Evolutionary conservation across 1,140 invertebrate genomes (phyloP).

Genomic region (Zaprionus nigranus): DNA sequence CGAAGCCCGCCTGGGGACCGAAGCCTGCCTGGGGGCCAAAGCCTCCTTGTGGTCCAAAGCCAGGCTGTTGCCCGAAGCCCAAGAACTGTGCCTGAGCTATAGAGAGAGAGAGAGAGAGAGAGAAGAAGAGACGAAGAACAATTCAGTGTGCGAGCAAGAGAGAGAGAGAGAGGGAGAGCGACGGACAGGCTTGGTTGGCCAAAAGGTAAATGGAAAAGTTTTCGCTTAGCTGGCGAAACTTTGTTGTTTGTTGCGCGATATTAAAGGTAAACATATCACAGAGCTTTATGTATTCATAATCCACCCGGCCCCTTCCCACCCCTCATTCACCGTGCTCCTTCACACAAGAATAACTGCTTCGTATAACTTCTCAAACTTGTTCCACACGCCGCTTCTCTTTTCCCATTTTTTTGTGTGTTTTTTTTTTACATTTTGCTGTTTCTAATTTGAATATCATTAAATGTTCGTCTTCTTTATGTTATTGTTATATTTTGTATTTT

Average conservation of each 20-base stretch:
- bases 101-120: neutral
- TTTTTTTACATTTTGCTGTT: constrained; percentile 18
- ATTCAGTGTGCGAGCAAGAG: neutral
- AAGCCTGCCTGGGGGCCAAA: neutral
- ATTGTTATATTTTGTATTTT: constrained; percentile 37
- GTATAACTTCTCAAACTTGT: constrained; percentile 55
- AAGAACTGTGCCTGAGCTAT: constrained; percentile 43
- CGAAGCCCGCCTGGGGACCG: constrained; percentile 1
- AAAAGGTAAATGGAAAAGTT: constrained; percentile 46
- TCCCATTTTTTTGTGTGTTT: constrained; percentile 5
- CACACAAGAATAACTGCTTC: neutral
- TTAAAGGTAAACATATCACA: constrained; percentile 62
- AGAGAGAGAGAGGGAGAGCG: neutral
- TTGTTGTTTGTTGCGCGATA: constrained; percentile 49
- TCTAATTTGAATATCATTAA: constrained; percentile 69
- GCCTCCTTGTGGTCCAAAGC: neutral
- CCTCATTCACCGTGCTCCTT: neutral
- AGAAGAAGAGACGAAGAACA: neutral
- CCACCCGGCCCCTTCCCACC: neutral
- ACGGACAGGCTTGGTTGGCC: neutral
- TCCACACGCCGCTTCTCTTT: constrained; percentile 22
- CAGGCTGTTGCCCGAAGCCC: constrained; percentile 9
- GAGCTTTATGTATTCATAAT: constrained; percentile 61
- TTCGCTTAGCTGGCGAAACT: constrained; percentile 37
- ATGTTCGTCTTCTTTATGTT: constrained; percentile 24